Conservation (phyloP, 2,888 invertebrate species). For the Onchidella celtica region DNA sequence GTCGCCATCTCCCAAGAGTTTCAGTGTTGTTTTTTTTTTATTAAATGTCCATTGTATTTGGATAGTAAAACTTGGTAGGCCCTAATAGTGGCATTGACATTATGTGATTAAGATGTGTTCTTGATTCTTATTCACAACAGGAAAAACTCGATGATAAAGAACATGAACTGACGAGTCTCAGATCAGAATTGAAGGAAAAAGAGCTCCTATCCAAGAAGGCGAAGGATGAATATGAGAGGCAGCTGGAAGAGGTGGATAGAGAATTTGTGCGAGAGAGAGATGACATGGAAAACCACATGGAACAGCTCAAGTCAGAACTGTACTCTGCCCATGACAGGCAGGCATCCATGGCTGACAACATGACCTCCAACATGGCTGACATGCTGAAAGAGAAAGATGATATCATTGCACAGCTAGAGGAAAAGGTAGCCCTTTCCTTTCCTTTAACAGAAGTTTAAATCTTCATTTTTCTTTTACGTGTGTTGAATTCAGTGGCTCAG, state of each 20-base stretch:
- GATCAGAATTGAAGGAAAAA: constrained; percentile 60
- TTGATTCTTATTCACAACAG: too few relatives aligned
- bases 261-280: constrained; percentile 77
- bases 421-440: constrained; percentile 82
- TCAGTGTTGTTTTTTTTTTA: too few relatives aligned
- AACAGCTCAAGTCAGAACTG: constrained; percentile 88
- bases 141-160: constrained; percentile 69
- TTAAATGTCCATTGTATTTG: too few relatives aligned
- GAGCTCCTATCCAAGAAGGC: constrained; percentile 65
- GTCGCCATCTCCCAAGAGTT: too few relatives aligned
- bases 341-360: constrained; percentile 72
- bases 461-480: too few relatives aligned
- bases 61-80: too few relatives aligned
- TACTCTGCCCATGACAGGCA: constrained; percentile 91
- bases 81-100: too few relatives aligned
- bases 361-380: constrained; percentile 72
- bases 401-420: constrained; percentile 92
- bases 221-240: constrained; percentile 67
- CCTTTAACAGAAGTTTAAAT: too few relatives aligned
- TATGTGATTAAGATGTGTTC: too few relatives aligned
- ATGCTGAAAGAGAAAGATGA: constrained; percentile 94
- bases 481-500: too few relatives aligned
- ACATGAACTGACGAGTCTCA: constrained; percentile 53
- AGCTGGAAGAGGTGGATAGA: constrained; percentile 70
- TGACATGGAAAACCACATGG: constrained; percentile 82